These are phyloP conservation scores for Lophotriccus pileatus DNA, from an alignment of 2,797 vertebrate species.

Conservation along the genomic window DNA sequence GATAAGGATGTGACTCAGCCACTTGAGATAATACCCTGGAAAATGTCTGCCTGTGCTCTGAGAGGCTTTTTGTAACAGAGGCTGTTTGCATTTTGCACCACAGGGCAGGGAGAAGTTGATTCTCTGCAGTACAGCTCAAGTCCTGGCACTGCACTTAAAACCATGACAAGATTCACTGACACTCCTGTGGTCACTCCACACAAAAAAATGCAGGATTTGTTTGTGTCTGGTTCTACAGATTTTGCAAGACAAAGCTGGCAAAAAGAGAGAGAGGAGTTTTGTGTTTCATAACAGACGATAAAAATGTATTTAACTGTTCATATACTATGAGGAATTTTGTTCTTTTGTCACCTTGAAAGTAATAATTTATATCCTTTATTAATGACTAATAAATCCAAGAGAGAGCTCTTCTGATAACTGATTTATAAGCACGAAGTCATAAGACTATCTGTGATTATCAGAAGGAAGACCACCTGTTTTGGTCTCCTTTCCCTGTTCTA, in stretches of 20 bases:
- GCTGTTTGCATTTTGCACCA: neutral
- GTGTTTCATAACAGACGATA: neutral
- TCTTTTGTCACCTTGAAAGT: neutral
- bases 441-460: neutral
- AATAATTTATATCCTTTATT: neutral
- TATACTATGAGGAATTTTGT: neutral
- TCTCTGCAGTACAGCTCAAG: neutral
- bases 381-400: neutral
- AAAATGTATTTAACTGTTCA: neutral
- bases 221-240: neutral
- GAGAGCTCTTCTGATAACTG: neutral
- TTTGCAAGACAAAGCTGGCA: neutral
- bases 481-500: neutral
- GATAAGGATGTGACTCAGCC: neutral
- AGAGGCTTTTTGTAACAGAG: neutral
- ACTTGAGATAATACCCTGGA: neutral
- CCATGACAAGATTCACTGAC: neutral
- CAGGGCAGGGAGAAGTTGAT: neutral
- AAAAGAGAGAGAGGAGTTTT: neutral
- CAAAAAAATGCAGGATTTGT: neutral
- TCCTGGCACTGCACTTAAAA: neutral
- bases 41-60: neutral
- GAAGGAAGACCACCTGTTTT: neutral
- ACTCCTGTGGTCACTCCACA: neutral
- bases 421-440: neutral